Percentiles rank a stretch among this genome's conserved stretches.
These are phyloP conservation scores for Pomacea maculata DNA, from an alignment of 1,140 invertebrate species.

Conservation along the genomic window DNA sequence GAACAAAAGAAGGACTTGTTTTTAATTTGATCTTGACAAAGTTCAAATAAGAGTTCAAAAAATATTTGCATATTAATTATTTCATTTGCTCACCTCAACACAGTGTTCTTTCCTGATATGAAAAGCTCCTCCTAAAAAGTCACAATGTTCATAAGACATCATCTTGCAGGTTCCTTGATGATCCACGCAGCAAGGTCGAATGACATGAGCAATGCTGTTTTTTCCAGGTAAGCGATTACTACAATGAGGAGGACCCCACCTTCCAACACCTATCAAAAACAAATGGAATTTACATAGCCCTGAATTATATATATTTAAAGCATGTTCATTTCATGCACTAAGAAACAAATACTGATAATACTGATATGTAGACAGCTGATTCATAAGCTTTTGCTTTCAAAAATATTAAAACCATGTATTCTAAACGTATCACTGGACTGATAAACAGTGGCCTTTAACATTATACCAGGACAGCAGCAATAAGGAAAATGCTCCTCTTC, in stretches of 20 bases:
- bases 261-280: conserved; percentile 36
- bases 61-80: not conserved
- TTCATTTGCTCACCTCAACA: conserved; percentile 38
- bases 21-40: not conserved
- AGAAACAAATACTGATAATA: too few relatives aligned
- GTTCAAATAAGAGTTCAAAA: not conserved
- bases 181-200: conserved; percentile 51
- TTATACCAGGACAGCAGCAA: too few relatives aligned
- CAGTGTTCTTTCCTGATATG: conserved; percentile 47
- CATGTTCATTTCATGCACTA: too few relatives aligned
- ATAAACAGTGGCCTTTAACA: too few relatives aligned
- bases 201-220: conserved; percentile 40
- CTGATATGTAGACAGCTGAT: too few relatives aligned
- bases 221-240: conserved; percentile 29
- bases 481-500: too few relatives aligned
- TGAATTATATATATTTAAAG: too few relatives aligned
- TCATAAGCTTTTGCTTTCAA: too few relatives aligned
- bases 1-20: not conserved
- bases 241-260: conserved; percentile 44
- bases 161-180: conserved; percentile 39
- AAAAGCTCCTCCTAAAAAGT: conserved; percentile 45
- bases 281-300: not conserved
- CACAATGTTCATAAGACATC: conserved; percentile 50
- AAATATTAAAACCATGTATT: too few relatives aligned
- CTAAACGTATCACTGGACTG: too few relatives aligned